Evolutionary conservation across 2,888 invertebrate species (phyloP).

Genomic region (Eurytoma californica): DNA sequence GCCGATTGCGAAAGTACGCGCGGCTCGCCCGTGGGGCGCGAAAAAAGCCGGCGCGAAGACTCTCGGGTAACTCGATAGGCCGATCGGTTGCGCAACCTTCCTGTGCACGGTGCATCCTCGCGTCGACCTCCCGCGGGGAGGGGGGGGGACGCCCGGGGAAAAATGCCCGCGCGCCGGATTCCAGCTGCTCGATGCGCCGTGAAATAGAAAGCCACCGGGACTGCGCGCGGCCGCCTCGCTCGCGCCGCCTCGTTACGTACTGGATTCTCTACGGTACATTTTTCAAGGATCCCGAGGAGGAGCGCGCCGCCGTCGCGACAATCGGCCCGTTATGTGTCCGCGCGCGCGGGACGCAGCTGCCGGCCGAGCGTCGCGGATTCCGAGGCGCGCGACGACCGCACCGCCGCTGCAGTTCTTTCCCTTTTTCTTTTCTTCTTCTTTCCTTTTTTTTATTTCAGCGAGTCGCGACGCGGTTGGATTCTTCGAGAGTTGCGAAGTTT

Average conservation of each 20-base stretch:
- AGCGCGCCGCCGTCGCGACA: background rate
- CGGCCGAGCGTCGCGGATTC: background rate
- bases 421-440: too few species aligned
- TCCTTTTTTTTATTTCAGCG: too few species aligned
- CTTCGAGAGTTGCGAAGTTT: too few species aligned
- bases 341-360: background rate
- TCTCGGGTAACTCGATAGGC: background rate
- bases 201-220: conserved; percentile 59
- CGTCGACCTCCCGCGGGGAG: background rate
- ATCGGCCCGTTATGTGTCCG: background rate
- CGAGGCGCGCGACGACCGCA: background rate
- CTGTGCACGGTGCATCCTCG: background rate
- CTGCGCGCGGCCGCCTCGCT: background rate
- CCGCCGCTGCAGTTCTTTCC: too few species aligned
- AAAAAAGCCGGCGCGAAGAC: background rate
- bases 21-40: too few species aligned
- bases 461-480: too few species aligned
- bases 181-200: conserved; percentile 59
- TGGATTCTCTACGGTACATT: conserved; percentile 26
- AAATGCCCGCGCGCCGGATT: conserved; percentile 50
- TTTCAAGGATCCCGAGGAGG: background rate
- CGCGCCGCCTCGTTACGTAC: background rate
- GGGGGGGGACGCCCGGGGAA: background rate
- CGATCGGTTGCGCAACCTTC: conserved; percentile 34
- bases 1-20: too few species aligned